Percentiles rank a stretch among this genome's conserved stretches.
These are phyloP conservation scores for Platycnemis pennipes DNA, from an alignment of 2,888 invertebrate species.

Conservation along the genomic window DNA sequence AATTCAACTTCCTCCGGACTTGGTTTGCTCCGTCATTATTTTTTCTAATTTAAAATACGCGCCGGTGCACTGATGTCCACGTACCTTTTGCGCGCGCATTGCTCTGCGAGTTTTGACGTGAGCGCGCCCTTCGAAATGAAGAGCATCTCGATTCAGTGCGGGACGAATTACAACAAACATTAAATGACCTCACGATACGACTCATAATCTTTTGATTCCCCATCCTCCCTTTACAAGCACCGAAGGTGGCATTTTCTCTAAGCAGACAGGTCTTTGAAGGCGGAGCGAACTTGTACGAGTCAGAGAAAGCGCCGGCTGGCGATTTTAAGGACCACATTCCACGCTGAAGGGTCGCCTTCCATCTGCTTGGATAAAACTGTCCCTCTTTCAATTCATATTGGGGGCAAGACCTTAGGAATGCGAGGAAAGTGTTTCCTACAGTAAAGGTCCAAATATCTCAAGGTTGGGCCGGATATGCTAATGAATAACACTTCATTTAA, in stretches of 20 bases:
- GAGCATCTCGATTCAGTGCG: neutral
- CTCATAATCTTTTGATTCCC: neutral
- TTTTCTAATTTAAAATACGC: neutral
- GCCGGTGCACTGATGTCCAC: neutral
- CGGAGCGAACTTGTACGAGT: neutral
- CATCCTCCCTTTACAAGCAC: neutral
- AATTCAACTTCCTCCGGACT: slow-evolving; percentile 33
- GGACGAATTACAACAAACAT: neutral
- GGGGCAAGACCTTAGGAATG: neutral
- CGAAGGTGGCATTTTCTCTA: too few species aligned
- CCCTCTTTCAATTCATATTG: neutral
- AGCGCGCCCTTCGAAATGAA: neutral
- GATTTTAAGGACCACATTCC: slow-evolving; percentile 1
- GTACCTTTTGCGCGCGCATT: neutral
- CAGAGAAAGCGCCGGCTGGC: neutral
- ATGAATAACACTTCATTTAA: too few species aligned
- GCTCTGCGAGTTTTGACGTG: neutral
- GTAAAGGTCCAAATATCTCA: too few species aligned
- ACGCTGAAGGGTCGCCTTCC: neutral
- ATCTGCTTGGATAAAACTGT: neutral
- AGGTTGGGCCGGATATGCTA: too few species aligned
- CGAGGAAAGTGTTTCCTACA: too few species aligned
- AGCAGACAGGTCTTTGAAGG: neutral
- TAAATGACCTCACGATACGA: neutral
- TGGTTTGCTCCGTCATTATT: slow-evolving; percentile 17